Base-by-base conservation (phyloP, 92 coral and sea anemone species). In the Zoanthus solanderi region DNA sequence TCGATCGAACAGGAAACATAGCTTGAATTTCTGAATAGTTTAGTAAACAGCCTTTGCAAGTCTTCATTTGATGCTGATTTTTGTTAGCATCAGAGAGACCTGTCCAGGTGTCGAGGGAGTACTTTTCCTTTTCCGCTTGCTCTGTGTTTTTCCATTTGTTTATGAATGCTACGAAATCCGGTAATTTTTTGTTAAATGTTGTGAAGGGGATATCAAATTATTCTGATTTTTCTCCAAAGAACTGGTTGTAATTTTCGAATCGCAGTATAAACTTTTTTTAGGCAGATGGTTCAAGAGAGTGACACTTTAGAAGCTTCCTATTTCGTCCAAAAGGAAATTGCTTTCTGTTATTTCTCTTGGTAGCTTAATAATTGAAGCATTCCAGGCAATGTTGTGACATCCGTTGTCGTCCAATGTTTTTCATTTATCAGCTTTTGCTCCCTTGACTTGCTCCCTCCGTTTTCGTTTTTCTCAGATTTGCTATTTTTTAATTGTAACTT, bases 161-260 rank as follows among this genome's bases (percentile, higher is more conserved):
- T 66, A 76, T 52, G 50, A 76, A 48, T 9, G 81, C 37, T 14
- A 76, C n/a, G 15, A 76, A 76, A 45, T 52, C 81, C 32, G 81
- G 81, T 4, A 76, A 50, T 17, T 76, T 76, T 45, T 76, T 76
- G 54, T 15, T 76, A 76, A 76, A 76, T 18, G 81, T 76, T 29
- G 28, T 16, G 14, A 76, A 76, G 54, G 81, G 66, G 54, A 76
- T 52, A 37, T 45, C 81, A 76, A 76, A 76, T 45, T 66, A 76
- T 76, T 76, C 65, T 76, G 50, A 50, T 76, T 52, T 45, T 50
- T 76, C 81, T 37, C 81, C 81, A 29, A 76, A 76, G 81, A 76
- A 76, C 81, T 76, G 57, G 66, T 76, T 76, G 81, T 76, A 76
- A 17, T 76, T 76, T 45, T 76, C 66, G 65, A 76, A 76, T 45